Evolutionary conservation across 92 coral and sea anemone species (phyloP).

Genomic region (Palythoa grandiflora): DNA sequence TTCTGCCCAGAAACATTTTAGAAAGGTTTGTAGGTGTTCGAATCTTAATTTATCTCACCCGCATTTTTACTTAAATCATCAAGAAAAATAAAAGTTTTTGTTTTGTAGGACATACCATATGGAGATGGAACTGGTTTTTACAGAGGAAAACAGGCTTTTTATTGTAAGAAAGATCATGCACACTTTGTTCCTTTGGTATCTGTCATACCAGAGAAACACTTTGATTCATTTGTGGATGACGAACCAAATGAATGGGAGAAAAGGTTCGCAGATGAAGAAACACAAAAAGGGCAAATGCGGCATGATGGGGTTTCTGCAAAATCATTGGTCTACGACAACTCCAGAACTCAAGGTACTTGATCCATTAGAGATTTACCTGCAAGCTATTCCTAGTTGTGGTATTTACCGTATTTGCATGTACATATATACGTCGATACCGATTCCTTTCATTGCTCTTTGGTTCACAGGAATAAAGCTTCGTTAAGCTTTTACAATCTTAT

Average conservation of each 20-base stretch:
- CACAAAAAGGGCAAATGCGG: neutral
- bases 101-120: slow-evolving; percentile 55
- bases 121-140: slow-evolving; percentile 82
- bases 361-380: neutral
- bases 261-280: neutral
- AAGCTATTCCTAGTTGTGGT: neutral
- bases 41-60: no score
- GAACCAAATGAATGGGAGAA: neutral
- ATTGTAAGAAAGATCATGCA: slow-evolving; percentile 68
- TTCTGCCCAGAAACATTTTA: no score
- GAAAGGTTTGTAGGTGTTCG: no score
- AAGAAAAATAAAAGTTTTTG: neutral
- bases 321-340: neutral
- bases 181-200: slow-evolving; percentile 51
- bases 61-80: no score
- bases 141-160: slow-evolving; percentile 59
- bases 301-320: neutral
- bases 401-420: no score
- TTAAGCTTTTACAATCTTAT: no score
- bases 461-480: no score
- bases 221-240: slow-evolving; percentile 11
- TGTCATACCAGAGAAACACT: slow-evolving; percentile 73
- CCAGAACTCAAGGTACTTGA: slow-evolving; percentile 16
- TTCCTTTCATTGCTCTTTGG: no score
- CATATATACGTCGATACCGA: no score